These are phyloP conservation scores for Xiphophorus birchmanni DNA, from an alignment of 2,797 vertebrate genomes.

Conservation along the genomic window DNA sequence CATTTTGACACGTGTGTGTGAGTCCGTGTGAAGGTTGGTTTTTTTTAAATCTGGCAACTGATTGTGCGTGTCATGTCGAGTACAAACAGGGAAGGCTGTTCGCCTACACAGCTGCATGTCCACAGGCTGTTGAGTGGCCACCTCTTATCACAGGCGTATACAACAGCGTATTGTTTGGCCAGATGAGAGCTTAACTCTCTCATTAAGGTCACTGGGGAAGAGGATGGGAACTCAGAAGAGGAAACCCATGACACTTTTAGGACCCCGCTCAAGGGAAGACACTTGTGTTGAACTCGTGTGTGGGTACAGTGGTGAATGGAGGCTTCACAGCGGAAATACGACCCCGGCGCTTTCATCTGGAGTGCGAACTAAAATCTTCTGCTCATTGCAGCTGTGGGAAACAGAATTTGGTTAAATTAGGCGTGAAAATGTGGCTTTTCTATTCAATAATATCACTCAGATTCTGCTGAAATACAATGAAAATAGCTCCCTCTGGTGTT, in stretches of 20 bases:
- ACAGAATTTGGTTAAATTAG: constrained; percentile 29
- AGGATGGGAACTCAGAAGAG: constrained; percentile 67
- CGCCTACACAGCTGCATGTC: constrained; percentile 75
- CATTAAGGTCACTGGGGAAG: constrained; percentile 74
- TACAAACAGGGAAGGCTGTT: constrained; percentile 60
- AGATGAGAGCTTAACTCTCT: constrained; percentile 71
- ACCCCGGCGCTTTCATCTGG: constrained; percentile 55
- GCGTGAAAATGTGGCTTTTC: constrained; percentile 28
- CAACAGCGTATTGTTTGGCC: constrained; percentile 77
- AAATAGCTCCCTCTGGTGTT: constrained; percentile 77
- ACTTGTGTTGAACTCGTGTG: constrained; percentile 73
- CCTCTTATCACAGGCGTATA: constrained; percentile 63
- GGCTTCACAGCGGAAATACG: constrained; percentile 48
- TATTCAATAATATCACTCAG: constrained; percentile 25
- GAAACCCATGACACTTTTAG: constrained; percentile 74
- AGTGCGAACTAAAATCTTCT: constrained; percentile 43
- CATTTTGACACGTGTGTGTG: constrained; percentile 54
- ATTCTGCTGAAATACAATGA: constrained; percentile 33
- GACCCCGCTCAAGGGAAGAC: constrained; percentile 61
- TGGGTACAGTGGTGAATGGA: constrained; percentile 59
- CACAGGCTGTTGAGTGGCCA: constrained; percentile 72
- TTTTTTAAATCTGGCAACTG: constrained; percentile 63
- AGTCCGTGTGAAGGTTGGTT: constrained; percentile 38
- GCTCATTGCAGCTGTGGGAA: constrained; percentile 46
- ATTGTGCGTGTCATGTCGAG: constrained; percentile 58